Conservation (phyloP, 2,888 invertebrate species). For the Altica lythri region DNA sequence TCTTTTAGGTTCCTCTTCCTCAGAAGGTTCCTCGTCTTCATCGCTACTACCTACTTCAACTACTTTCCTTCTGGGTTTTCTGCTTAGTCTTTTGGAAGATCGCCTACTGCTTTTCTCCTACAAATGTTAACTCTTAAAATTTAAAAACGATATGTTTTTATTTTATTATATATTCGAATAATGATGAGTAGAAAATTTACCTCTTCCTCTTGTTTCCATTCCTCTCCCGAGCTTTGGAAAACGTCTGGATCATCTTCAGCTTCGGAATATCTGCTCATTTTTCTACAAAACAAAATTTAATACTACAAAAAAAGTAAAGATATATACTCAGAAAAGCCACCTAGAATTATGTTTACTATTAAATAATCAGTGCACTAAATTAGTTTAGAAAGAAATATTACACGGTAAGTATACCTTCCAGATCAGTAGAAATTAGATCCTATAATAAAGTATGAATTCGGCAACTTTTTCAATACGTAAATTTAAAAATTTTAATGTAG, state of each 20-base stretch:
- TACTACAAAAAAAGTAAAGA: background rate
- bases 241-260: conserved; percentile 54
- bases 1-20: conserved; percentile 36
- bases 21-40: conserved; percentile 33
- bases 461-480: background rate
- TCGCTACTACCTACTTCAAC: conserved; percentile 35
- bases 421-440: too few relatives aligned
- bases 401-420: background rate
- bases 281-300: conserved; percentile 16
- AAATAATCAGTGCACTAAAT: background rate
- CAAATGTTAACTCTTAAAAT: conserved; percentile 32
- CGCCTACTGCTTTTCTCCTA: conserved; percentile 42
- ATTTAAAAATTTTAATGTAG: background rate
- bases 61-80: conserved; percentile 46
- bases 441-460: background rate
- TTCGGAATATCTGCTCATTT: conserved; percentile 45
- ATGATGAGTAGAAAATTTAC: background rate
- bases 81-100: conserved; percentile 47
- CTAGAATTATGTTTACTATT: too few relatives aligned
- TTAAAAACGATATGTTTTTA: background rate
- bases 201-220: conserved; percentile 46
- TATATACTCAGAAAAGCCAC: background rate
- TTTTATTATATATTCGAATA: background rate
- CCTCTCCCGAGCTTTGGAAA: conserved; percentile 53
- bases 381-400: background rate